phyloP scores from a whole-genome alignment of 2,888 invertebrate genomes.

The Conus canariensis region DNA sequence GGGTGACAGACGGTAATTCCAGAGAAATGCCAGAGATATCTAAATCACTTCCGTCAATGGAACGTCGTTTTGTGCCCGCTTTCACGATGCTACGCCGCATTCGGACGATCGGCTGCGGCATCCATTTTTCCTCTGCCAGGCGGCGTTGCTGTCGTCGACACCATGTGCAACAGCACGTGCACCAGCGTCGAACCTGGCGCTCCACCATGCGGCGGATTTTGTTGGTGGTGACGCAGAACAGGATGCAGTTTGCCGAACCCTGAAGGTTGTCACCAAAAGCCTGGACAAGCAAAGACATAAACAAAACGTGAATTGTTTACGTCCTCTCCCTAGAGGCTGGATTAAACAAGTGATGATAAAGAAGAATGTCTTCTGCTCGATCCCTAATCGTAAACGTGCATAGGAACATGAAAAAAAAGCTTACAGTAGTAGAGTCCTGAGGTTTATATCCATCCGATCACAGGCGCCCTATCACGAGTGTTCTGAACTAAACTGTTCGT shows the following conservation, averaged over 20 bases:
- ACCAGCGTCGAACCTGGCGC: slow-evolving; percentile 32
- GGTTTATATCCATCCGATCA: no score
- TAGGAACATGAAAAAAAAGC: no score
- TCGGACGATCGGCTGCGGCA: slow-evolving; percentile 43
- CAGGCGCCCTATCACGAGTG: no score
- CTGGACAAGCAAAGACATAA: slow-evolving; percentile 45
- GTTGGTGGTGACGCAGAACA: slow-evolving; percentile 56
- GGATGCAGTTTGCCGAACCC: slow-evolving; percentile 56
- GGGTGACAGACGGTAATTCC: slow-evolving; percentile 43
- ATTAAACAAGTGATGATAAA: no score
- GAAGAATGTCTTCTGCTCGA: background rate
- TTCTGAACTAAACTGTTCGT: no score
- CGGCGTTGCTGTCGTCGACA: slow-evolving; percentile 34
- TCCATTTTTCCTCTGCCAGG: slow-evolving; percentile 38
- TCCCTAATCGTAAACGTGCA: no score
- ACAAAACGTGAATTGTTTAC: no score
- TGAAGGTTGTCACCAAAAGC: slow-evolving; percentile 60
- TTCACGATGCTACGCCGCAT: slow-evolving; percentile 31
- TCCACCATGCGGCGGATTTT: slow-evolving; percentile 51
- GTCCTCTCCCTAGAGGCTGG: no score
- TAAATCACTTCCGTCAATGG: slow-evolving; percentile 51
- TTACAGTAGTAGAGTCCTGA: no score
- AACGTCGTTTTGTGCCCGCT: slow-evolving; percentile 8
- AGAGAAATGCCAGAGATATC: slow-evolving; percentile 52
- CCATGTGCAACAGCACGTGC: slow-evolving; percentile 44